These are phyloP conservation scores for Drosophila pseudoobscura DNA, from an alignment of 1,140 invertebrate species.

Conservation along the genomic window DNA sequence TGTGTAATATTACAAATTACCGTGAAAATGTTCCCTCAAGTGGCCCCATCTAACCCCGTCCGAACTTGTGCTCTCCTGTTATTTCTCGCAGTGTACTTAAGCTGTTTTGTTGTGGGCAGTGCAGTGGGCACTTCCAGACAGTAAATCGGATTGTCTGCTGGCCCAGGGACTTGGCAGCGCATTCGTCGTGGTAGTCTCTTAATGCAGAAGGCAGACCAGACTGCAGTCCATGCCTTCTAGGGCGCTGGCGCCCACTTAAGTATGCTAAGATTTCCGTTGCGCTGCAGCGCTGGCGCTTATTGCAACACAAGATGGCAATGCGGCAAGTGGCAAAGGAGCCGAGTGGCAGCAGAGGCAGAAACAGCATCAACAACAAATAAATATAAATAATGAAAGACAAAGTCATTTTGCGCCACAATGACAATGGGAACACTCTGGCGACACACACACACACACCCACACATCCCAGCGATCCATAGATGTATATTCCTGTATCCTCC, in stretches of 20 bases:
- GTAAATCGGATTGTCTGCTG: conserved; percentile 29
- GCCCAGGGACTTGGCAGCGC: conserved; percentile 26
- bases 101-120: conserved; percentile 12
- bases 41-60: too few species aligned
- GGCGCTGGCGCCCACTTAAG: conserved; percentile 57
- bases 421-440: conserved; percentile 52
- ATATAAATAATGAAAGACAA: conserved; percentile 78
- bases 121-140: neutral
- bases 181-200: conserved; percentile 8
- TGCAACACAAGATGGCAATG: conserved; percentile 42
- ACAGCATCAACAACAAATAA: conserved; percentile 61
- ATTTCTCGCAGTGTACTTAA: conserved; percentile 11
- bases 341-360: conserved; percentile 2
- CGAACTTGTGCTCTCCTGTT: neutral
- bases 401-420: conserved; percentile 61
- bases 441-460: neutral
- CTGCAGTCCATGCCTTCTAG: conserved; percentile 24
- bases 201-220: conserved; percentile 22
- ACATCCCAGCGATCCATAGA: too few species aligned
- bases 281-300: conserved; percentile 51
- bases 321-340: conserved; percentile 3
- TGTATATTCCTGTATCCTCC: too few species aligned
- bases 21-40: too few species aligned
- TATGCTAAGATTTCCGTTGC: conserved; percentile 72
- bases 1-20: too few species aligned